Percentiles rank a stretch among this genome's conserved stretches.
phyloP scores from a whole-genome alignment of 2,113 vertebrate species.

The Bucco capensis region DNA sequence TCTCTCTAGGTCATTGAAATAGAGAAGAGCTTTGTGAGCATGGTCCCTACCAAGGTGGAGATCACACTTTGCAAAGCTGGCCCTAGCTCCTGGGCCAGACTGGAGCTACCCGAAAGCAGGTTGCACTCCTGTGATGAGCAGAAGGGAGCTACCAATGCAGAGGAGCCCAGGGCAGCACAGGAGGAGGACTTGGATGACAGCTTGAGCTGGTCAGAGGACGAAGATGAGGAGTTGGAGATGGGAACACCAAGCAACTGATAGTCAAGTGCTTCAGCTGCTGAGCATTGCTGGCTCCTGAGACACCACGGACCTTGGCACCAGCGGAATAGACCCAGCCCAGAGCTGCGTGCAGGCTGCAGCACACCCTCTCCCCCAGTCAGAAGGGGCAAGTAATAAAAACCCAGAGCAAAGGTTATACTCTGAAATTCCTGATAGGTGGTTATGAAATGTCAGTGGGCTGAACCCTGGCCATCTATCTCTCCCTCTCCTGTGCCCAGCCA shows the following conservation, averaged over 20 bases:
- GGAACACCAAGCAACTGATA: not conserved
- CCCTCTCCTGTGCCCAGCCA: not conserved
- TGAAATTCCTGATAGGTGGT: not conserved
- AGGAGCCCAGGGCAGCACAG: not conserved
- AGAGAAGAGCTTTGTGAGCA: conserved; percentile 80
- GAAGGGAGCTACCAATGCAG: not conserved
- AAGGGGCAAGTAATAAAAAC: conserved; percentile 26
- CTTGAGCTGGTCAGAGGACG: conserved; percentile 79
- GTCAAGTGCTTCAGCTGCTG: not conserved
- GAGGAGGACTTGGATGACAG: conserved; percentile 69
- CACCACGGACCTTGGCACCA: not conserved
- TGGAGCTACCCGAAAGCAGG: conserved; percentile 81
- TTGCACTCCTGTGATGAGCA: not conserved
- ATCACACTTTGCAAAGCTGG: conserved; percentile 83
- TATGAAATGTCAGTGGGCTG: not conserved
- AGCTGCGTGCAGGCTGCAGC: not conserved
- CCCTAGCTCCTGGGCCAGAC: conserved; percentile 84
- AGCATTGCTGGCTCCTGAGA: not conserved
- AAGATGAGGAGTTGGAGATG: conserved; percentile 47
- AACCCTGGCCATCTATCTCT: not conserved
- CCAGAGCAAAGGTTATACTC: not conserved
- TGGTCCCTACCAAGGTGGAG: conserved; percentile 92
- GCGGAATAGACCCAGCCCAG: not conserved
- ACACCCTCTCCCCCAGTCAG: fast-evolving
- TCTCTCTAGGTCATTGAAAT: conserved; percentile 78